Conservation (phyloP, 35 echinoderm and acorn worm species). For the Heliocidaris tuberculata region DNA sequence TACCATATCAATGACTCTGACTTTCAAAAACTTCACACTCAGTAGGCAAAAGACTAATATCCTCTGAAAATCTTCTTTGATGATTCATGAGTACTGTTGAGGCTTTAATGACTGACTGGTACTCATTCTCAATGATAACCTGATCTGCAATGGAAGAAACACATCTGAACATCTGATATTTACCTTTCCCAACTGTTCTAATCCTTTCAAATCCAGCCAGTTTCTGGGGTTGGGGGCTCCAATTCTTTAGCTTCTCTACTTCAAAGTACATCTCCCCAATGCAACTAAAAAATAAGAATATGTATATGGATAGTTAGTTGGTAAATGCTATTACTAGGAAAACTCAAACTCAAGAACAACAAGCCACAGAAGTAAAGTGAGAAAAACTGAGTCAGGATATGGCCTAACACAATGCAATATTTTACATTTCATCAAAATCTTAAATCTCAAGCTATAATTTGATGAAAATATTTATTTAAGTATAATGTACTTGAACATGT, state of each 20-base stretch:
- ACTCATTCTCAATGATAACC: too few relatives aligned
- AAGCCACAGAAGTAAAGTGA: background rate
- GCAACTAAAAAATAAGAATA: conserved; percentile 49
- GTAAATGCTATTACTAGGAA: background rate
- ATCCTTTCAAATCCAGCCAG: conserved; percentile 97
- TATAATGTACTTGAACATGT: too few relatives aligned
- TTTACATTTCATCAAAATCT: background rate
- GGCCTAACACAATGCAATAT: background rate
- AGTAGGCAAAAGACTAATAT: too few relatives aligned
- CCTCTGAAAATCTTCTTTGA: too few relatives aligned
- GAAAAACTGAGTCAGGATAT: background rate
- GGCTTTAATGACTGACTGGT: too few relatives aligned
- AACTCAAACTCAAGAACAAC: background rate
- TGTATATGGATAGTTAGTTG: background rate
- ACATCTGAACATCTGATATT: background rate
- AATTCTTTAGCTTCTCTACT: conserved; percentile 81
- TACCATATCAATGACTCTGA: too few relatives aligned
- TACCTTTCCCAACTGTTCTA: conserved; percentile 96
- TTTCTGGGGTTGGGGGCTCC: conserved; percentile 90
- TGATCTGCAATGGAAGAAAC: too few relatives aligned
- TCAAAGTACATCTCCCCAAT: conserved; percentile 92
- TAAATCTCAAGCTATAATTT: too few relatives aligned
- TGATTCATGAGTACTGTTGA: too few relatives aligned
- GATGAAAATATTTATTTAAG: too few relatives aligned
- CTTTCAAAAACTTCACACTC: too few relatives aligned